Evolutionary conservation across 1,140 invertebrate species (phyloP).

Genomic region (Papilio machaon): DNA sequence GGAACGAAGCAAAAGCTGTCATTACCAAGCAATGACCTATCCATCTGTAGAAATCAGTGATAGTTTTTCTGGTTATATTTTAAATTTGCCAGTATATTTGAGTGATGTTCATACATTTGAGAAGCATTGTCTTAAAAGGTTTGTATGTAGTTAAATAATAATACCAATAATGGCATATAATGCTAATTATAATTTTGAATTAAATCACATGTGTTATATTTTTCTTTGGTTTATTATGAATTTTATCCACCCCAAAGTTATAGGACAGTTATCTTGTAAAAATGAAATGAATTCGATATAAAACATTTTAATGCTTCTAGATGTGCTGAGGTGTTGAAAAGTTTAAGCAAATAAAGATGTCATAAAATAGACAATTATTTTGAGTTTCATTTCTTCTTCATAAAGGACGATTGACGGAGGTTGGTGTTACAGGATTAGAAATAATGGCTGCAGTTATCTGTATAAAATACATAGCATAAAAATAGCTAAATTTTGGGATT

Average conservation of each 20-base stretch:
- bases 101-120: neutral
- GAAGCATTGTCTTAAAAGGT: neutral
- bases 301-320: constrained; percentile 40
- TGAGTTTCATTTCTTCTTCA: constrained; percentile 50
- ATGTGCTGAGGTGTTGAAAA: constrained; percentile 58
- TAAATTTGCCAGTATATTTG: neutral
- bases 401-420: neutral
- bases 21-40: no score
- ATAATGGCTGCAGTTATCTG: neutral
- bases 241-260: constrained; percentile 8
- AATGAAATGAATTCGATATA: constrained; percentile 2
- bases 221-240: constrained; percentile 22
- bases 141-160: neutral
- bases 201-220: neutral
- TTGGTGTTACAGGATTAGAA: neutral
- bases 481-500: neutral
- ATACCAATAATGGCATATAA: neutral
- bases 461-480: neutral
- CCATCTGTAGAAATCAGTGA: no score
- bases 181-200: constrained; percentile 2
- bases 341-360: constrained; percentile 69
- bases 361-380: constrained; percentile 48
- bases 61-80: constrained; percentile 4
- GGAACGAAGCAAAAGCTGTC: no score
- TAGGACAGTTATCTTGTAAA: constrained; percentile 16